Conservation (phyloP, 2,888 invertebrate genomes). For the Lithophane socia region DNA sequence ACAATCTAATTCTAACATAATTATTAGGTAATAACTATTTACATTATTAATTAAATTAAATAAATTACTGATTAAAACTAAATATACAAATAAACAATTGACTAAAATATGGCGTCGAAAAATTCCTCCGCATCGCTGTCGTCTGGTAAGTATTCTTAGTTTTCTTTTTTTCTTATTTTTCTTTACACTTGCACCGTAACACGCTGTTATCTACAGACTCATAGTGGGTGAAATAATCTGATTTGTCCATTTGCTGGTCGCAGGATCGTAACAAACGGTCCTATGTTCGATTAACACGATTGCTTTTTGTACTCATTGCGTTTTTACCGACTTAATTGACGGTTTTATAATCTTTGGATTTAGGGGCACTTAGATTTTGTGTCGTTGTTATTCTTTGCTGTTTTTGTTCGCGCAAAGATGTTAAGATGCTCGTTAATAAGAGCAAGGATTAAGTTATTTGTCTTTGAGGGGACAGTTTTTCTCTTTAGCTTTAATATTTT, state of each 20-base stretch:
- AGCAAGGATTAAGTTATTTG: not conserved
- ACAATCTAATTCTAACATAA: no score
- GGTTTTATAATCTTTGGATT: slow-evolving; percentile 67
- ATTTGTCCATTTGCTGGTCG: slow-evolving; percentile 89
- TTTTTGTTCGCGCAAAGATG: not conserved
- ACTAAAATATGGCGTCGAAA: no score
- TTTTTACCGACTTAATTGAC: slow-evolving; percentile 75
- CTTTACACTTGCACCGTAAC: slow-evolving; percentile 64
- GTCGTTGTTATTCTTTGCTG: slow-evolving; percentile 23
- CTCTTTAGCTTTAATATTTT: not conserved
- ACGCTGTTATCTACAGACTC: slow-evolving; percentile 86
- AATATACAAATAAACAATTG: no score
- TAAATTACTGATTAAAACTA: no score
- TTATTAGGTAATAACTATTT: no score
- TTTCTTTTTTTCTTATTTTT: slow-evolving; percentile 6
- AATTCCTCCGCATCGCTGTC: no score
- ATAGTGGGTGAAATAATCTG: slow-evolving; percentile 90
- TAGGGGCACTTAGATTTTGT: slow-evolving; percentile 45
- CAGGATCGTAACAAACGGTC: slow-evolving; percentile 83
- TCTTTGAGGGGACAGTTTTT: not conserved
- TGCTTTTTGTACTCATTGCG: slow-evolving; percentile 83
- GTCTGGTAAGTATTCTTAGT: not conserved
- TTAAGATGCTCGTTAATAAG: slow-evolving; percentile 26
- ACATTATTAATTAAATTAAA: no score
- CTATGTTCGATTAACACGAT: slow-evolving; percentile 87